Base-by-base conservation (phyloP, 1,140 invertebrate species). In the Cyclargus thomasi region DNA sequence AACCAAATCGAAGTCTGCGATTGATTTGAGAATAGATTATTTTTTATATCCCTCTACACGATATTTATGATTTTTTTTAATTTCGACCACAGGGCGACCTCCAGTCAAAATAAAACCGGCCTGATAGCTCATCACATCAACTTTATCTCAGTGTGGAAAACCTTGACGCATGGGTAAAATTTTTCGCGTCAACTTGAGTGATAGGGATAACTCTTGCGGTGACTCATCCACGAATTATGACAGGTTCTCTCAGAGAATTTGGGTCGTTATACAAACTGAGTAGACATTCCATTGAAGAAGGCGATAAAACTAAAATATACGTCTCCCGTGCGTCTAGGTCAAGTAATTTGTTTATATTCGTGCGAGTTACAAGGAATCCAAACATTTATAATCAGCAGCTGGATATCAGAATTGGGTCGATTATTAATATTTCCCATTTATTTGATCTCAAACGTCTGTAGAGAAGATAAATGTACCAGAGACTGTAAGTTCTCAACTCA, bases 391-490 rank as follows among this genome's bases (percentile, higher is more conserved):
- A 59, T 67, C 36, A 67, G 20, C 55, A 67, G 65, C 65, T 67
- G 65, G 65, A 29, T 67, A 59, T 65, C 20, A 65, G 57, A 67
- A 62, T 67, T 62, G 22, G 64, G 53, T 67, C 23, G 65, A 16
- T 36, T 67, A 59, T 67, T 67, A 59, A 62, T 67, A 67, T 39
- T 67, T 22, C 57, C 36, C n/a, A 17, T 59, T 47, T 47, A 47
- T 47, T 47, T 16, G 10, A 47, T 47, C 14, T 29, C 29, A 47
- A 14, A 47, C 39, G 14, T 47, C 10, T 47, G 39, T 47, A 47
- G 39, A 47, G 29, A 29, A 29, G 8, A 29, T 29, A 29, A n/a
- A n/a, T n/a, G n/a, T n/a, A n/a, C n/a, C n/a, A n/a, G n/a, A n/a
- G n/a, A n/a, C n/a, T n/a, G n/a, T n/a, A n/a, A n/a, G n/a, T n/a